Conservation (phyloP, 2,113 vertebrate genomes). For the Scalopus aquaticus region DNA sequence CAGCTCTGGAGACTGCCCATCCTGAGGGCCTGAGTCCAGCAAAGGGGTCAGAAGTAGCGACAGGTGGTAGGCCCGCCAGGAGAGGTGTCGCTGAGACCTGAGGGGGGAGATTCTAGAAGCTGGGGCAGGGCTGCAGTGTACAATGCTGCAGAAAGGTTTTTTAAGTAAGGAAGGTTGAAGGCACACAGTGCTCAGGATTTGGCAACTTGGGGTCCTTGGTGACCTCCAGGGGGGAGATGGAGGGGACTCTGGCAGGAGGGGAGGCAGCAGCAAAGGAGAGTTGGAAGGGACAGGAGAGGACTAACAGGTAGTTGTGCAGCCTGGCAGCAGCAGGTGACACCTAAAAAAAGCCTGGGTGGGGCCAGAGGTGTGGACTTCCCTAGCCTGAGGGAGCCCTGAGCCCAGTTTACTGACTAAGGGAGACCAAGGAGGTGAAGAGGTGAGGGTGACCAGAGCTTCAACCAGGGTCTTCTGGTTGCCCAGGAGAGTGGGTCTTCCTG, state of each 20-base stretch:
- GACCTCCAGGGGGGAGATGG: neutral
- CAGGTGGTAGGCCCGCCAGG: no score
- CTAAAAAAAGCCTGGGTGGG: neutral
- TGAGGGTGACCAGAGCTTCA: neutral
- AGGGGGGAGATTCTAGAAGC: neutral
- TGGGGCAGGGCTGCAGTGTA: rapidly evolving
- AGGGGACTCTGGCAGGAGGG: neutral
- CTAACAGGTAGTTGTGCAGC: neutral
- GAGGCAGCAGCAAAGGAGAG: neutral
- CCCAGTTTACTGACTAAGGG: neutral
- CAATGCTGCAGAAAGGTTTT: no score
- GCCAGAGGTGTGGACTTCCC: neutral
- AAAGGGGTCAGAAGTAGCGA: neutral
- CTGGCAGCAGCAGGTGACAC: neutral
- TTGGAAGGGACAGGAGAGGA: neutral
- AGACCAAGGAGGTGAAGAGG: neutral
- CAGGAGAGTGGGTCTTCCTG: neutral
- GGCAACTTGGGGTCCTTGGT: no score
- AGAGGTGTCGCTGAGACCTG: neutral
- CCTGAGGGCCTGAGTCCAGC: neutral
- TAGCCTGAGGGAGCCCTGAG: neutral
- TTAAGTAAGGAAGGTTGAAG: no score
- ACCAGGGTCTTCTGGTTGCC: neutral
- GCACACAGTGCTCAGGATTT: no score
- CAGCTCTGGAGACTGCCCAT: no score